phyloP scores from a whole-genome alignment of 2,113 vertebrate genomes.

The Pangasianodon hypophthalmus region DNA sequence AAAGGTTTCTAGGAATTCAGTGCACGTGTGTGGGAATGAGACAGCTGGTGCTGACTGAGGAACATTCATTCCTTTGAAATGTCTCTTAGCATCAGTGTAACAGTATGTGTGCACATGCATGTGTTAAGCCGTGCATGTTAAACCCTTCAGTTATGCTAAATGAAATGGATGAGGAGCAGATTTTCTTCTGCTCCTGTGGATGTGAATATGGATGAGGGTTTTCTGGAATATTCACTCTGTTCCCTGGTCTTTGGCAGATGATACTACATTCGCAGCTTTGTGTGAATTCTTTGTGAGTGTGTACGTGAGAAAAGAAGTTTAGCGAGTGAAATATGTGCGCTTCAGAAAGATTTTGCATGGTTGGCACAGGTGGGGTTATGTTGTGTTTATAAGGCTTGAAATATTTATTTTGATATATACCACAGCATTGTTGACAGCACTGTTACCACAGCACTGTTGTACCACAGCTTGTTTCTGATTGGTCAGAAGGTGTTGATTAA shows the following conservation, averaged over 20 bases:
- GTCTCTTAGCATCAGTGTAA: neutral
- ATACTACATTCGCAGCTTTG: constrained; percentile 11
- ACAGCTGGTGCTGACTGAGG: neutral
- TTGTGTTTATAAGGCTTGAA: constrained; percentile 39
- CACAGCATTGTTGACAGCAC: constrained; percentile 25
- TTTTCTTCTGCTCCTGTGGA: neutral
- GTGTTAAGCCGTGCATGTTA: neutral
- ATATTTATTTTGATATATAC: constrained; percentile 53
- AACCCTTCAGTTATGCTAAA: neutral
- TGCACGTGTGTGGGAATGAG: neutral
- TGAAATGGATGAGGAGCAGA: neutral
- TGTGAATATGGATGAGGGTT: neutral
- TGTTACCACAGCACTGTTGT: constrained; percentile 36
- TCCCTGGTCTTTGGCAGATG: constrained; percentile 2
- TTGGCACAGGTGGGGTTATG: constrained; percentile 12
- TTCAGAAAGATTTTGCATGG: neutral
- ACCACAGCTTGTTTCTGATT: neutral
- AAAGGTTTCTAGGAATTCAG: neutral
- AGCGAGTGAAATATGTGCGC: neutral
- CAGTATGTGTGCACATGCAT: neutral
- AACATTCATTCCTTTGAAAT: constrained; percentile 12
- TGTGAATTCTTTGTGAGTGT: constrained; percentile 8
- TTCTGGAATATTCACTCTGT: neutral
- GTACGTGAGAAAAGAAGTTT: neutral
- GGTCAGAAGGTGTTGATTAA: neutral